Evolutionary conservation across 1,140 invertebrate genomes (phyloP).

Genomic region (Himalopsyche phryganea): DNA sequence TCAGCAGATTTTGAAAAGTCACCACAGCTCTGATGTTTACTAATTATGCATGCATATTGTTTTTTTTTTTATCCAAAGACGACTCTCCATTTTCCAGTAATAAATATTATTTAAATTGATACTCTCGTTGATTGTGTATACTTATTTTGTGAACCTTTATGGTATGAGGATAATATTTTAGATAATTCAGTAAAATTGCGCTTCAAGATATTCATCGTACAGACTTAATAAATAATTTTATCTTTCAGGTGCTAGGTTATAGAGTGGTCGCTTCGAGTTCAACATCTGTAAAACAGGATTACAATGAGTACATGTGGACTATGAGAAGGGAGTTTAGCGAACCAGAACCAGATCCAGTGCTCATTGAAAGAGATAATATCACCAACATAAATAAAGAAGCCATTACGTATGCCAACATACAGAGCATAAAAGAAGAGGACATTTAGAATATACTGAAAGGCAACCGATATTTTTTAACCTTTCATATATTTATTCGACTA

Average conservation of each 20-base stretch:
- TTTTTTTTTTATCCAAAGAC: no score
- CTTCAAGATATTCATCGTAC: no score
- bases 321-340: constrained; percentile 84
- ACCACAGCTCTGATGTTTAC: no score
- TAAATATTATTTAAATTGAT: neutral
- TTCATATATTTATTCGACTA: neutral
- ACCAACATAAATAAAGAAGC: constrained; percentile 58
- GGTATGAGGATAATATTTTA: no score
- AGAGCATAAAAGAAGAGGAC: constrained; percentile 47
- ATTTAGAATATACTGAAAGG: constrained; percentile 39
- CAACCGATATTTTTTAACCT: neutral
- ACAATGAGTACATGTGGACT: constrained; percentile 89
- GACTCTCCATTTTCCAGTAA: neutral
- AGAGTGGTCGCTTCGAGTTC: constrained; percentile 82
- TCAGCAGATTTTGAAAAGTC: no score
- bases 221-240: no score
- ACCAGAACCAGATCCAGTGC: constrained; percentile 62
- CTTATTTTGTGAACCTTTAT: no score
- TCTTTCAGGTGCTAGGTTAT: constrained; percentile 70
- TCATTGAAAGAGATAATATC: constrained; percentile 58
- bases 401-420: constrained; percentile 44
- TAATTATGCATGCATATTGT: no score
- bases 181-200: no score
- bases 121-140: no score
- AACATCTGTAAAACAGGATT: constrained; percentile 78